Conservation (phyloP, 1,140 invertebrate species). For the Belonocnema kinseyi region DNA sequence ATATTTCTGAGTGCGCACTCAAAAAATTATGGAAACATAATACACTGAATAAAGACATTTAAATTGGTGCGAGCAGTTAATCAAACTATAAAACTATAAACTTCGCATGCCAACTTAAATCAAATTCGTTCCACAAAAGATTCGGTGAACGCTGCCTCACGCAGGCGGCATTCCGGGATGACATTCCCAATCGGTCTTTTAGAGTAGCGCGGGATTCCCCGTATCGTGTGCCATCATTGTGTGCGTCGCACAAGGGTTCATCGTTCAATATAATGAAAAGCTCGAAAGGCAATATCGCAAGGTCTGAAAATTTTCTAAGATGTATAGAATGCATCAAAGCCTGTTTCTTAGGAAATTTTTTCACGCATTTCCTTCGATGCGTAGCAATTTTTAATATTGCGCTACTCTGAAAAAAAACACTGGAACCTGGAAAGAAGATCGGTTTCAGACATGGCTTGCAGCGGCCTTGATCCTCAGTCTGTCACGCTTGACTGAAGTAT, state of each 20-base stretch:
- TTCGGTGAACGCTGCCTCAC: conserved; percentile 42
- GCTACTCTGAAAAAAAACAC: neutral
- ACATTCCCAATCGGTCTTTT: conserved; percentile 59
- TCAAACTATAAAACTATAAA: conserved; percentile 24
- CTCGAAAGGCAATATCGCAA: conserved; percentile 26
- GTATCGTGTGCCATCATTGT: conserved; percentile 36
- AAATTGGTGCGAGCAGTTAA: neutral
- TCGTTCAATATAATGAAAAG: conserved; percentile 30
- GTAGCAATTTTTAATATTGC: neutral
- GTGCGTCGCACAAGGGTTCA: conserved; percentile 37
- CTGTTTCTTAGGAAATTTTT: neutral
- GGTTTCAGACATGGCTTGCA: too few relatives aligned
- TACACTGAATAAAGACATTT: conserved; percentile 6
- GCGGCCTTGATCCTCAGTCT: too few relatives aligned
- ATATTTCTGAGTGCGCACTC: too few relatives aligned
- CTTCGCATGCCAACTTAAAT: conserved; percentile 51
- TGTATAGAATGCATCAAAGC: conserved; percentile 13
- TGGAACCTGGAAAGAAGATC: neutral
- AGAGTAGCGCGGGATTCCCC: conserved; percentile 36
- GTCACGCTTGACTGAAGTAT: too few relatives aligned
- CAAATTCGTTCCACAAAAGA: conserved; percentile 62
- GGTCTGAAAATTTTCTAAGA: neutral
- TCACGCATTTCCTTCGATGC: conserved; percentile 5
- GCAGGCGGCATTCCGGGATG: conserved; percentile 58
- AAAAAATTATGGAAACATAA: neutral